Conservation (phyloP, 2,113 vertebrate genomes). For the Pheucticus melanocephalus region DNA sequence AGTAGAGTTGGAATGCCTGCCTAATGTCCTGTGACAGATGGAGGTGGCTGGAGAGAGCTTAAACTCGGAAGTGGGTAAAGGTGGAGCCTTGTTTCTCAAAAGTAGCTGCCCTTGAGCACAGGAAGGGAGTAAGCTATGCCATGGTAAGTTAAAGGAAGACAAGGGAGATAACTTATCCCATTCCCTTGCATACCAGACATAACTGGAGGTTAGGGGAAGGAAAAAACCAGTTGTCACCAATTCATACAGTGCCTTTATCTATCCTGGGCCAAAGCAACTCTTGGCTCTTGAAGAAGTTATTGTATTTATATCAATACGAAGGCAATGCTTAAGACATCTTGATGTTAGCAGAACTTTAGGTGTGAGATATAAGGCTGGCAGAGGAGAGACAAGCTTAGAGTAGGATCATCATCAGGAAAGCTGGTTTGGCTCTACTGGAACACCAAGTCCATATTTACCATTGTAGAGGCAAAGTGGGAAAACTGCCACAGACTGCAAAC, state of each 20-base stretch:
- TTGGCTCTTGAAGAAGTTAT: not conserved
- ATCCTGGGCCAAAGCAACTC: not conserved
- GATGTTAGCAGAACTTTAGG: not conserved
- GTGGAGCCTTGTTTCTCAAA: not conserved
- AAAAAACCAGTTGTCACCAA: not conserved
- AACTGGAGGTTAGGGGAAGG: not conserved
- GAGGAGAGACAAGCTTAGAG: not conserved
- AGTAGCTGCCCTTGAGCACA: not conserved
- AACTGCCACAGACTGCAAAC: not conserved
- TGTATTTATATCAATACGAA: not conserved
- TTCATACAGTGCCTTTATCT: not conserved
- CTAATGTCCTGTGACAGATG: not conserved
- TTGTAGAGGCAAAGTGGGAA: not conserved
- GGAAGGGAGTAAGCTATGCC: not conserved
- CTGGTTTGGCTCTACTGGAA: not conserved
- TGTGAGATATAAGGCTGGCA: not conserved
- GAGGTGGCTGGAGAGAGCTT: not conserved
- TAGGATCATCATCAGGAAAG: not conserved
- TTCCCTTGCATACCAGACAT: not conserved
- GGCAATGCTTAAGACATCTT: not conserved
- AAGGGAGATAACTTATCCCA: not conserved
- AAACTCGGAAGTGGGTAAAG: not conserved
- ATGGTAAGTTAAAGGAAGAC: not conserved
- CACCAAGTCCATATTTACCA: rapidly evolving
- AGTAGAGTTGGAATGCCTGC: not conserved